phyloP scores from a whole-genome alignment of 1,140 invertebrate species.

The Alviniconcha marisindica region DNA sequence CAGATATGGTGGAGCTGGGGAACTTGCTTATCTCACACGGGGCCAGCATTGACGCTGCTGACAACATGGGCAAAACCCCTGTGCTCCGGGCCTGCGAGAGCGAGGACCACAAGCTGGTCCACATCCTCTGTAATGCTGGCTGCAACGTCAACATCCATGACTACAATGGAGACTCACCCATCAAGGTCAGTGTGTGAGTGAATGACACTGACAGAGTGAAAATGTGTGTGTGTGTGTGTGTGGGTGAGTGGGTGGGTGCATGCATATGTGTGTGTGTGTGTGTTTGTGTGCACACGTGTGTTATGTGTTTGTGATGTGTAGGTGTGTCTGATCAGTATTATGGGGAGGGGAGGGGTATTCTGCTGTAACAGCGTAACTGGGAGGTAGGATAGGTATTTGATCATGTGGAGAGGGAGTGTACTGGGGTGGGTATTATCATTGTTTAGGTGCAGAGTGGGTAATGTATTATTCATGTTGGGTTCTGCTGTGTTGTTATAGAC shows the following conservation, averaged over 20 bases:
- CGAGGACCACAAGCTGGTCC: slow-evolving; percentile 62
- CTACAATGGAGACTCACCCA: slow-evolving; percentile 61
- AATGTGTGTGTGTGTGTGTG: background rate
- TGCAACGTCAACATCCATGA: slow-evolving; percentile 65
- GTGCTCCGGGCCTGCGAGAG: slow-evolving; percentile 75
- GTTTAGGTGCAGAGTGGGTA: too few relatives aligned
- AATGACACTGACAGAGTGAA: too few relatives aligned
- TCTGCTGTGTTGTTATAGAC: too few relatives aligned
- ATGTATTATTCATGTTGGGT: too few relatives aligned
- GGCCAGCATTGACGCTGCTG: slow-evolving; percentile 89
- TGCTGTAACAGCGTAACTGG: too few relatives aligned
- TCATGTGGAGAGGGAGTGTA: too few relatives aligned
- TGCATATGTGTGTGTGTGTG: background rate
- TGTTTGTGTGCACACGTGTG: background rate
- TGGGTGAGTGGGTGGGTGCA: background rate
- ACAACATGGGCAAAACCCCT: slow-evolving; percentile 92
- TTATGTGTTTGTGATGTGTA: too few relatives aligned
- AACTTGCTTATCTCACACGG: slow-evolving; percentile 75
- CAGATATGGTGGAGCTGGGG: slow-evolving; percentile 54
- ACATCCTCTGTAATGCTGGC: slow-evolving; percentile 53
- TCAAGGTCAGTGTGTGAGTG: slow-evolving; percentile 47
- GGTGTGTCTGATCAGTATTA: too few relatives aligned
- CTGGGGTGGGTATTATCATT: too few relatives aligned
- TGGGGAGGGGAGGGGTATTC: too few relatives aligned
- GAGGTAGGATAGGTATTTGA: too few relatives aligned